phyloP scores from a whole-genome alignment of 1,140 invertebrate genomes.

The Nautilus pompilius region DNA sequence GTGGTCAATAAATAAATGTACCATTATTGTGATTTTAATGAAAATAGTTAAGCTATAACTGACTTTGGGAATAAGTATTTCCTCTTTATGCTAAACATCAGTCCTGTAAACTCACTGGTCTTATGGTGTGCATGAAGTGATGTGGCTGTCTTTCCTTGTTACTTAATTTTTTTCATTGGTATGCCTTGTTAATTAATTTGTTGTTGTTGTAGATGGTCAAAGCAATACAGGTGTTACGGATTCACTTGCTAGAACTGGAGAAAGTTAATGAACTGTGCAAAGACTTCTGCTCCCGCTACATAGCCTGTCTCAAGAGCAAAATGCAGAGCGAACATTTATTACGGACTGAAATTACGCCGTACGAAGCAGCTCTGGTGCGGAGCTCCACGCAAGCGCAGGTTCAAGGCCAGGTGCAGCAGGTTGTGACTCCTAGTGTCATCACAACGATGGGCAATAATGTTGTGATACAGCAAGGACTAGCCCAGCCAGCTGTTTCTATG shows the following conservation, averaged over 20 bases:
- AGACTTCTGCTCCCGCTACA: slow-evolving; percentile 56
- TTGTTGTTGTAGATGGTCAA: slow-evolving; percentile 53
- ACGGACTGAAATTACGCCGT: slow-evolving; percentile 20
- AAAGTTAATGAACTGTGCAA: slow-evolving; percentile 57
- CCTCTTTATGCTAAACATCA: too few species aligned
- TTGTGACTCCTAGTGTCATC: neutral
- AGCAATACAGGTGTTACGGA: slow-evolving; percentile 54
- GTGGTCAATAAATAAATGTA: too few species aligned
- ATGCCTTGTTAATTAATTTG: too few species aligned
- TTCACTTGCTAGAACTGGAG: slow-evolving; percentile 55
- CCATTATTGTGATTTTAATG: too few species aligned
- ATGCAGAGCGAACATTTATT: slow-evolving; percentile 50
- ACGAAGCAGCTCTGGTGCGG: neutral
- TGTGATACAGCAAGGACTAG: slow-evolving; percentile 38
- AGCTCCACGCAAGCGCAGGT: slow-evolving; percentile 3
- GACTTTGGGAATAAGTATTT: too few species aligned
- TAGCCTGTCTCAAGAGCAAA: slow-evolving; percentile 51
- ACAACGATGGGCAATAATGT: slow-evolving; percentile 30
- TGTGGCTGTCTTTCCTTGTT: neutral
- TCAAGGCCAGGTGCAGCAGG: too few species aligned
- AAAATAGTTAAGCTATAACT: too few species aligned
- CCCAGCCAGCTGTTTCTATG: slow-evolving; percentile 47
- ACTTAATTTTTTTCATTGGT: neutral
- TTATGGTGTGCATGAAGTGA: too few species aligned
- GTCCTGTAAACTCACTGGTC: too few species aligned